phyloP scores from a whole-genome alignment of 2,113 vertebrate species.

The Prolemur simus region DNA sequence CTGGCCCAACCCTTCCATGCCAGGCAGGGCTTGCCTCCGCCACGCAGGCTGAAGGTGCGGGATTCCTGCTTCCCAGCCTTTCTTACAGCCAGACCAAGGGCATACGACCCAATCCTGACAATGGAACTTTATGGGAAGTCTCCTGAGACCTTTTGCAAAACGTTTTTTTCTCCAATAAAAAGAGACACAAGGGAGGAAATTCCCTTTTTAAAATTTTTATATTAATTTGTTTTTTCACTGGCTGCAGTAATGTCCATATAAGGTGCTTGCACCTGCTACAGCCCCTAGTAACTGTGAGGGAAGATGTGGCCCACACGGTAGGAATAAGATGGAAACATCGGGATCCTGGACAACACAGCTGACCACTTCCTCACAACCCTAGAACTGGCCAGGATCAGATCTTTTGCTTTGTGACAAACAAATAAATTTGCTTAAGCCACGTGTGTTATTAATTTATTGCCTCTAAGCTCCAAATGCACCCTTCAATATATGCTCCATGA shows the following conservation, averaged over 20 bases:
- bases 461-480: neutral
- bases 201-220: neutral
- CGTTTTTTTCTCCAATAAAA: neutral
- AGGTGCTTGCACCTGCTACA: neutral
- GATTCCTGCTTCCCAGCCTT: neutral
- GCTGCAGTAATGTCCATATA: neutral
- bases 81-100: neutral
- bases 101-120: fast-evolving
- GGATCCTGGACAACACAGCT: neutral
- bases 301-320: neutral
- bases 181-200: neutral
- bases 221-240: neutral
- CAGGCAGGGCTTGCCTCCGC: neutral
- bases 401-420: neutral
- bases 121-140: neutral
- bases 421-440: neutral
- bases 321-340: neutral
- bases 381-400: neutral
- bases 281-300: neutral
- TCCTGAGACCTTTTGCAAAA: neutral
- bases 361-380: neutral
- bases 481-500: neutral
- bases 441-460: neutral
- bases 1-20: neutral
- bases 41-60: neutral